phyloP scores from a whole-genome alignment of 1,140 invertebrate genomes.

The Ylistrum balloti region DNA sequence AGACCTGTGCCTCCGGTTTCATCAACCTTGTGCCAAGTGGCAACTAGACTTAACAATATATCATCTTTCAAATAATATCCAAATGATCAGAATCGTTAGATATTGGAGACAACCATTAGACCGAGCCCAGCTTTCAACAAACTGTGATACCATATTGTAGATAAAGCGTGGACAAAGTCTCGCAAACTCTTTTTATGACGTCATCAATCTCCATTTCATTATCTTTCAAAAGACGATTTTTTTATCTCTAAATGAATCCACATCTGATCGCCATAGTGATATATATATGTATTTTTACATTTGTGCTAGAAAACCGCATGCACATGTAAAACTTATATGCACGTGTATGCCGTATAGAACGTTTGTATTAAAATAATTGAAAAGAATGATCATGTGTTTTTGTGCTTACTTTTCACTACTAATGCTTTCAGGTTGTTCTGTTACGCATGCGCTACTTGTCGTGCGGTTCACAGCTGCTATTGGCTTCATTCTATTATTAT shows the following conservation, averaged over 20 bases:
- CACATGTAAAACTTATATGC: neutral
- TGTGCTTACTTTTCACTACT: too few relatives aligned
- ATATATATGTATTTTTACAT: too few relatives aligned
- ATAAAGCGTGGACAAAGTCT: neutral
- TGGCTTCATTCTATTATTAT: too few relatives aligned
- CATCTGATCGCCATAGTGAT: too few relatives aligned
- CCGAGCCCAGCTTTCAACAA: neutral
- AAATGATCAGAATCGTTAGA: neutral
- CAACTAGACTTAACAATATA: neutral
- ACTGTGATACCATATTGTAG: neutral
- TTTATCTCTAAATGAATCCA: neutral
- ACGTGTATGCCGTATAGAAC: neutral
- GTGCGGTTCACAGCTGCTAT: too few relatives aligned
- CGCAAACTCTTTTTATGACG: neutral
- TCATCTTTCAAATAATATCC: neutral
- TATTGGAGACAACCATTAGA: neutral
- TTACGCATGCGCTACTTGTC: too few relatives aligned
- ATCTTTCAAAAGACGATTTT: neutral
- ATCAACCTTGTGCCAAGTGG: neutral
- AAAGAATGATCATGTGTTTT: neutral
- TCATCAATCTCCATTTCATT: neutral
- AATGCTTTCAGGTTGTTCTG: too few relatives aligned
- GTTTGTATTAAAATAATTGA: neutral
- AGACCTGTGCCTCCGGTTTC: conserved; percentile 60
- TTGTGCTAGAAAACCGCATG: neutral